Evolutionary conservation across 2,113 vertebrate species (phyloP), one percentile per base, ranked within the genome.

Genomic region (Microtus ochrogaster): DNA sequence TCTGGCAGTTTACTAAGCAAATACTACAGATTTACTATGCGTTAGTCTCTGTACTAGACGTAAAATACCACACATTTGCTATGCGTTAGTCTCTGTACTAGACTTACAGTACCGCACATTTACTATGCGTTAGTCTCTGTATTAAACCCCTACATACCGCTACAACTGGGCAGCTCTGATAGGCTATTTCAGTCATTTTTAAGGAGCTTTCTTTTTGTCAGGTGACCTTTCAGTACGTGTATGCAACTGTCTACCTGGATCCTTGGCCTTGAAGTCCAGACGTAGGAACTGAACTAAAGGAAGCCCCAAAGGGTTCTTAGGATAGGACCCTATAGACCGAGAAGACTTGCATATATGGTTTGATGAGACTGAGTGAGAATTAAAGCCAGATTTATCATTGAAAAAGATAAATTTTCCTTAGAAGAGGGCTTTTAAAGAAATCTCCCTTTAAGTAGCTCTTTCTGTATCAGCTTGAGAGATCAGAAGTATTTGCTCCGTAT

Each of bases 401-500:
- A 95, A 94, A 92, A 96, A 97, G 83, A 96, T 87, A 95, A 94
- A 97, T 93, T 66, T 44, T 91, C 39, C 92, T 93, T 91, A 95
- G 68, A 90, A 93, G 79, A 93, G 24, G 49, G 72, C 33, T 94
- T 93, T 96, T 79, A 26, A 95, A 92, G 87, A 89, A 94, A 92
- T 76, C 92, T 92, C 68, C 90, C 79, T 86, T 16, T 86, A 93
- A 91, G 78, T 91, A 91, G 90, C 73, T 95, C 96, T 97, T 94
- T 95, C 96, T 97, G 30, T 96, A 92, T 94, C 84, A 90, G 85
- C 91, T 92, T 89, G 63, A 41, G 94, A 74, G 83, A 96, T 97
- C 97, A 96, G 96, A 97, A 97, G 93, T 89, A 89, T 97, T 92
- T 93, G 92, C 68, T 78, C 58, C 94, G 91, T 79, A 58, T 93